phyloP scores from a whole-genome alignment of 2,797 vertebrate genomes.

The Tarsius wallacei region DNA sequence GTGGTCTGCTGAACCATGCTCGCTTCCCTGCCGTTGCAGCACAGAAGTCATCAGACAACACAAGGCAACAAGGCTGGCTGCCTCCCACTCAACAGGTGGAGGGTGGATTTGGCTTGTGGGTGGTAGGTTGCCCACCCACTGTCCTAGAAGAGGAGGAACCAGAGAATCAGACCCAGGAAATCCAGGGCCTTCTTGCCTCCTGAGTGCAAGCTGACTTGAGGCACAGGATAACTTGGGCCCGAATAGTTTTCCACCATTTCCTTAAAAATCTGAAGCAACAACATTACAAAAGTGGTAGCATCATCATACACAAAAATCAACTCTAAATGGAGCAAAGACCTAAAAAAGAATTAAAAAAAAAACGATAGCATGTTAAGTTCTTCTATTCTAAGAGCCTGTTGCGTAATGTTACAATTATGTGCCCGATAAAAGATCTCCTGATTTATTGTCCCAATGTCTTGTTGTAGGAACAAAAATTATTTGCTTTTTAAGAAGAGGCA shows the following conservation, averaged over 20 bases:
- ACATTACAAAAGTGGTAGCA: not conserved
- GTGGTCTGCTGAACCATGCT: not conserved
- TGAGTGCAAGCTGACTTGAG: not conserved
- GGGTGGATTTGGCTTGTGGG: not conserved
- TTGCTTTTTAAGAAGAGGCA: not conserved
- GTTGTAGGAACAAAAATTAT: constrained; percentile 22
- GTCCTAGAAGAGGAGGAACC: not conserved
- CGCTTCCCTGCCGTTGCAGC: not conserved
- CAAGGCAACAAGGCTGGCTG: not conserved
- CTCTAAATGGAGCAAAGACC: no score
- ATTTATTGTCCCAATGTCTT: constrained; percentile 21
- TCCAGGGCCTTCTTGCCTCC: not conserved
- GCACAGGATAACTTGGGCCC: not conserved
- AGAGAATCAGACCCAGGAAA: not conserved
- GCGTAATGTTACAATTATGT: not conserved
- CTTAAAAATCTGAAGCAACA: not conserved
- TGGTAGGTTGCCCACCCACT: not conserved
- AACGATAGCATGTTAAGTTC: no score
- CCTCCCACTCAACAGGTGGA: not conserved
- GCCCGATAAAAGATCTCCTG: not conserved
- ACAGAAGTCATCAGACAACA: not conserved
- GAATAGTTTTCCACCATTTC: not conserved
- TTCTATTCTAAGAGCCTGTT: not conserved
- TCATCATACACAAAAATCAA: not conserved
- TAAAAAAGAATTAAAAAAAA: not conserved